Base-by-base conservation (phyloP, 2,113 vertebrate genomes). In the Scartelaos histophorus region DNA sequence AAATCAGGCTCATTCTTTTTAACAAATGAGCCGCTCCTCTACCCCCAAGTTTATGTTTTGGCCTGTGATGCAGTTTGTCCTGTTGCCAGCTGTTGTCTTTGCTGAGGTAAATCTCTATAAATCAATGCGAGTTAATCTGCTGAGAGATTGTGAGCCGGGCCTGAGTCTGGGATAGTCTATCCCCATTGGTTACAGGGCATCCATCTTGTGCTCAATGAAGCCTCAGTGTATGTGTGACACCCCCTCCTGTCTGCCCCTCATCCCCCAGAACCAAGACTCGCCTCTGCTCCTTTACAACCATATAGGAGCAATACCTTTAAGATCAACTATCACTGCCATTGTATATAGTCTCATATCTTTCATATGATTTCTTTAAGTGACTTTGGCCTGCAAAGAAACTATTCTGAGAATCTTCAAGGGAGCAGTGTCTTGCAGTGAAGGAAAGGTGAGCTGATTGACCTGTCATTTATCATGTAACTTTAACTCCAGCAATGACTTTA, bases 101-200 rank as follows among this genome's bases (percentile, higher is more conserved):
- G 78, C 82, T 72, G 84, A 91, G 87, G 87, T 91, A 90, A 91
- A 93, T 91, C 86, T 87, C 89, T 79, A 91, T 94, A 92, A 93
- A 94, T 93, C 91, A 91, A 85, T 81, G 88, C 60, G 87, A 90
- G 90, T 87, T 93, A 93, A 93, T 91, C 90, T 91, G 90, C 84
- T 88, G 85, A 90, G 90, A 90, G 85, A 89, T 87, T 85, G 86
- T 87, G 73, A 81, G 82, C 76, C 85, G 24, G 53, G 57, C 78
- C 67, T 9, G 73, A 76, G 78, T 76, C 70, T 79, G 80, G 81
- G 81, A 79, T 81, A 82, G 85, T 90, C 87, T 53, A 85, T 90
- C 88, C 88, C 87, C 90, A 92, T 92, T 92, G 89, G 92, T 92
- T 91, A 91, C 93, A 93, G 90, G 79, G 77, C 86, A 93, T 94